Evolutionary conservation across 2,888 invertebrate species (phyloP).

Genomic region (Cryptus viduatorius): DNA sequence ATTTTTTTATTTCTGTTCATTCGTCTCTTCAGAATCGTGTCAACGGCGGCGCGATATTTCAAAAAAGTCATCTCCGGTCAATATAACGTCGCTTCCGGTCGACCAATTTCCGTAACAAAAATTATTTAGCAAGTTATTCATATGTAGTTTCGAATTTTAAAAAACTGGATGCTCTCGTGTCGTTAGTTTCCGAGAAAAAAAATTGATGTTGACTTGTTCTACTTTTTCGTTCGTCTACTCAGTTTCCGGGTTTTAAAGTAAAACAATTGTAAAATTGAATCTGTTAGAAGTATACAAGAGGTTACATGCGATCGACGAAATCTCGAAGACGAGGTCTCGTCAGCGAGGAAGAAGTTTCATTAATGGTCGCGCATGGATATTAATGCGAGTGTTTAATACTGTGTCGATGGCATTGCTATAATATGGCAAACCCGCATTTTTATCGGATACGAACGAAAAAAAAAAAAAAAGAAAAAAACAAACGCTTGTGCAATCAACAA

Average conservation of each 20-base stretch:
- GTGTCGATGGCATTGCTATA: conserved; percentile 29
- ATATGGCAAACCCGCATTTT: conserved; percentile 4
- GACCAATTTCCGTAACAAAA: too few species aligned
- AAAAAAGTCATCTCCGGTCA: too few species aligned
- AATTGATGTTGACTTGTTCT: too few species aligned
- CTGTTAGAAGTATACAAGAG: conserved; percentile 22
- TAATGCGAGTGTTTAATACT: conserved; percentile 50
- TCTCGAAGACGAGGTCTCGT: conserved; percentile 1
- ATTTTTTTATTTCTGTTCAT: too few species aligned
- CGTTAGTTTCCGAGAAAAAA: too few species aligned
- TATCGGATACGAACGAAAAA: not conserved
- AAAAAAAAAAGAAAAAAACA: conserved; percentile 14
- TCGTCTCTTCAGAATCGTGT: too few species aligned
- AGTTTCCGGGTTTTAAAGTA: not conserved
- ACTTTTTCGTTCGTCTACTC: conserved; percentile 7
- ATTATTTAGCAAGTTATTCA: too few species aligned
- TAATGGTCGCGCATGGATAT: conserved; percentile 43
- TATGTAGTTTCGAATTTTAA: too few species aligned
- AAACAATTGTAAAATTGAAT: conserved; percentile 30
- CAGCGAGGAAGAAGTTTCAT: conserved; percentile 39
- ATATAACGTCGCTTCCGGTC: too few species aligned
- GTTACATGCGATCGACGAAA: conserved; percentile 44
- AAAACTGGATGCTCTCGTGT: too few species aligned
- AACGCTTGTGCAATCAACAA: conserved; percentile 55
- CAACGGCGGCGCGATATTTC: too few species aligned